A percentile compares a stretch with the other conserved stretches of the same genome.
phyloP scores from a whole-genome alignment of 2,797 vertebrate species.

The Hapalemur alaotrensis region DNA sequence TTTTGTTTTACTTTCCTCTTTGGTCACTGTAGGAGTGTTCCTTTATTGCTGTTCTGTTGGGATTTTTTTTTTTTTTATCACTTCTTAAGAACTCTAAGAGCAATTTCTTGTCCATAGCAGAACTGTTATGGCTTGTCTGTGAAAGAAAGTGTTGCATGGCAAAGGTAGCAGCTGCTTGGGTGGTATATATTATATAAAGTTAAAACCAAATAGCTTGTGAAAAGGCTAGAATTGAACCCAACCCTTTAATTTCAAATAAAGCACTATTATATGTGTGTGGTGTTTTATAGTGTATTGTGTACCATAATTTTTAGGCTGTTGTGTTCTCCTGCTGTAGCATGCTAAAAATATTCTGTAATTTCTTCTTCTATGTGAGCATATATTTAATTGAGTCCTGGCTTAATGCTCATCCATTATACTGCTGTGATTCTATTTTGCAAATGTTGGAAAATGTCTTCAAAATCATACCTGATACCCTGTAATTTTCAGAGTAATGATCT shows the following conservation, averaged over 20 bases:
- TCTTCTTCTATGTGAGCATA: neutral
- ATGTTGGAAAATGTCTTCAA: conserved; percentile 39
- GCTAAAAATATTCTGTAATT: conserved; percentile 48
- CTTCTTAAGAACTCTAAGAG: conserved; percentile 38
- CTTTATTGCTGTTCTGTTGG: neutral
- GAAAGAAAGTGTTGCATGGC: neutral
- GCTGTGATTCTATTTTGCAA: conserved; percentile 28
- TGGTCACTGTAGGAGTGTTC: neutral
- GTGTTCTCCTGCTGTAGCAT: neutral
- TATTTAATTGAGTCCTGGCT: conserved; percentile 20
- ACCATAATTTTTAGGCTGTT: conserved; percentile 24
- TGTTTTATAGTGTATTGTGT: neutral
- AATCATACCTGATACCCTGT: neutral
- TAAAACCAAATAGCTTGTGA: conserved; percentile 47
- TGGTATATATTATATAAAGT: conserved; percentile 11
- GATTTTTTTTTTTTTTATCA: neutral
- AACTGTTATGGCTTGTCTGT: neutral
- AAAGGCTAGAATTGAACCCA: conserved; percentile 37
- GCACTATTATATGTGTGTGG: neutral
- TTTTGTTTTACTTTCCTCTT: conserved; percentile 59
- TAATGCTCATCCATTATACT: conserved; percentile 40
- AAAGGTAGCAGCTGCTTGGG: conserved; percentile 12
- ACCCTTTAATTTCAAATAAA: conserved; percentile 54
- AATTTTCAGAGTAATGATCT: conserved; percentile 34
- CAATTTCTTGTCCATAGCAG: conserved; percentile 24